These are phyloP conservation scores for Temnothorax ravouxi DNA, from an alignment of 2,888 invertebrate species.

Conservation along the genomic window DNA sequence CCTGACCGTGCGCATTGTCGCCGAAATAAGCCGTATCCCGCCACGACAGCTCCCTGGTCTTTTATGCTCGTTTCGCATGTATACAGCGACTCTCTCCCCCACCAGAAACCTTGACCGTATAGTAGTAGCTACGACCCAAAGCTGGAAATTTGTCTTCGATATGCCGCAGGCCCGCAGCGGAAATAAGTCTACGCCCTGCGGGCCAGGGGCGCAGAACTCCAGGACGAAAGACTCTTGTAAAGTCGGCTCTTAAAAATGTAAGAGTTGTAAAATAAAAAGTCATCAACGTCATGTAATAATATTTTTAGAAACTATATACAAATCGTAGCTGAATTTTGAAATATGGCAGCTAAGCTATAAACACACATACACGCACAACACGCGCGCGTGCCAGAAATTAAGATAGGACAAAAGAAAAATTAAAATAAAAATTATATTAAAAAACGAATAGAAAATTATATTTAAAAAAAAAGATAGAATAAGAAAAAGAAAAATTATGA, in stretches of 20 bases:
- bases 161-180: background rate
- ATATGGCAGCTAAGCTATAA: background rate
- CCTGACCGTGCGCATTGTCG: constrained; percentile 82
- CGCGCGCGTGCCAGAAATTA: background rate
- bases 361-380: background rate
- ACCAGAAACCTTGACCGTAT: constrained; percentile 60
- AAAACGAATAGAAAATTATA: too few relatives aligned
- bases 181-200: background rate
- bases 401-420: too few relatives aligned
- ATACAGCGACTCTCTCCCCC: constrained; percentile 56
- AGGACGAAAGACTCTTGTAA: background rate
- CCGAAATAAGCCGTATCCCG: constrained; percentile 84
- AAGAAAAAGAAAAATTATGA: too few relatives aligned
- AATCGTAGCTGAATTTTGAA: background rate
- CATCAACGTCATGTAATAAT: background rate
- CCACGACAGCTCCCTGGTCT: constrained; percentile 72
- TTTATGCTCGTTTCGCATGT: constrained; percentile 72
- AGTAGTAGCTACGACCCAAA: constrained; percentile 30
- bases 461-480: too few relatives aligned
- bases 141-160: constrained; percentile 37
- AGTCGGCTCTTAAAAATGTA: background rate
- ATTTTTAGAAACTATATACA: background rate
- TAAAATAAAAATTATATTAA: too few relatives aligned
- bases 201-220: background rate
- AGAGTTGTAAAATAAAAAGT: constrained; percentile 7